These are phyloP conservation scores for Lithophane semibrunnea DNA, from an alignment of 2,888 invertebrate genomes.

Conservation along the genomic window DNA sequence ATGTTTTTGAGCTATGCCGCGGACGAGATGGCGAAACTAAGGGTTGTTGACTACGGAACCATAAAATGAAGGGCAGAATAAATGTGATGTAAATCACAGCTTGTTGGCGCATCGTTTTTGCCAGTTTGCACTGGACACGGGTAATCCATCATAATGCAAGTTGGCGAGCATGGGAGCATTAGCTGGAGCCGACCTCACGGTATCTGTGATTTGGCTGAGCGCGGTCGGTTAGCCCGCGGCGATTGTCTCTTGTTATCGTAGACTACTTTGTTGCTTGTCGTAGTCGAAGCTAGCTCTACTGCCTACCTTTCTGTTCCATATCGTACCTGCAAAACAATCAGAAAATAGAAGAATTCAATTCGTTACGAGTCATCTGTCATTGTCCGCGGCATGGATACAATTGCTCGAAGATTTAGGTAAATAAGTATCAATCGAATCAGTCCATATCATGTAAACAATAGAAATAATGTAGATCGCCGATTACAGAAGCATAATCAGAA, in stretches of 20 bases:
- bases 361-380: slow-evolving; percentile 69
- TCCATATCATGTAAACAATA: slow-evolving; percentile 77
- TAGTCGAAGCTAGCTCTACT: slow-evolving; percentile 25
- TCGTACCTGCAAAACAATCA: slow-evolving; percentile 39
- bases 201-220: slow-evolving; percentile 68
- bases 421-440: slow-evolving; percentile 71
- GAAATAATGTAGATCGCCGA: slow-evolving; percentile 74
- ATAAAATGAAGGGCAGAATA: slow-evolving; percentile 32
- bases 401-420: slow-evolving; percentile 72
- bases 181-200: slow-evolving; percentile 66
- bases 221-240: slow-evolving; percentile 55
- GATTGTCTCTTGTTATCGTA: slow-evolving; percentile 60
- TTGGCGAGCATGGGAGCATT: slow-evolving; percentile 67
- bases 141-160: slow-evolving; percentile 79
- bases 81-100: slow-evolving; percentile 45
- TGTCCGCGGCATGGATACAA: slow-evolving; percentile 74
- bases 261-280: slow-evolving; percentile 38
- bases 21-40: no score
- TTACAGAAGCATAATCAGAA: slow-evolving; percentile 69
- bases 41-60: no score
- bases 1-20: no score
- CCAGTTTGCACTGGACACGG: slow-evolving; percentile 74
- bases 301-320: slow-evolving; percentile 49
- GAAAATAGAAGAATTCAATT: slow-evolving; percentile 65
- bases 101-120: slow-evolving; percentile 68